Base-by-base conservation (phyloP, 2,113 vertebrate genomes). In the Neofelis nebulosa region DNA sequence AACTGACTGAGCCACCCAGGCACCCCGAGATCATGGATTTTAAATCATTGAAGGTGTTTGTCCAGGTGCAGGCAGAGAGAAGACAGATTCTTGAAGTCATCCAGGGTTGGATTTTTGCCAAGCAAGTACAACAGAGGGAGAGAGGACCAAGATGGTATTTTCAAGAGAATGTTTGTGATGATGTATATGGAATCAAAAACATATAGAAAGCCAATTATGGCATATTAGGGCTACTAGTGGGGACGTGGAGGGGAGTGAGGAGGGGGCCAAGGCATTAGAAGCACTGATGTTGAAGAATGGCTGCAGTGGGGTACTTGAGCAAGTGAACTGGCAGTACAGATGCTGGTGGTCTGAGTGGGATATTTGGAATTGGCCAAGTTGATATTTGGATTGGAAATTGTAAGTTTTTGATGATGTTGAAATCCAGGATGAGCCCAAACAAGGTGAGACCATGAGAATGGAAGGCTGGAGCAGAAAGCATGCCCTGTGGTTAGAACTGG, bases 341-440 rank as follows among this genome's bases (percentile, higher is more conserved):
- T 89, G 38, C 52, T 33, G 5, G 41, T 79, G 74, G 9, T 82
- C 57, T 76, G 23, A 48, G 50, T 29, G 5, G n/a, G 63, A 55
- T 84, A 50, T 83, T 66, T 87, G 45, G 41, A 96, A 85, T 48
- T 89, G 55, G 85, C 7, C 55, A 21, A 57, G 52, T 52, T 52
- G 52, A 52, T 52, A 52, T 19, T 57, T 57, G 55, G 55, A 21
- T 21, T 57, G 55, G 41, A 89, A 19, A 8, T 36, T 55, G 33
- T 82, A 76, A 94, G 41, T 96, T 94, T 68, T 33, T 88, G 23
- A 33, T 79, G 23, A 45, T 97, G 33, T 29, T 41, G n/a, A 85
- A 19, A 21, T 96, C 61, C 36, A 65, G 15, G 25, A 36, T 94
- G 41, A 81, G 52, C 33, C 66, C 25, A 8, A 41, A 23, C 33